These are phyloP conservation scores for Hypomecis punctinalis DNA, from an alignment of 2,888 invertebrate species.

Conservation along the genomic window DNA sequence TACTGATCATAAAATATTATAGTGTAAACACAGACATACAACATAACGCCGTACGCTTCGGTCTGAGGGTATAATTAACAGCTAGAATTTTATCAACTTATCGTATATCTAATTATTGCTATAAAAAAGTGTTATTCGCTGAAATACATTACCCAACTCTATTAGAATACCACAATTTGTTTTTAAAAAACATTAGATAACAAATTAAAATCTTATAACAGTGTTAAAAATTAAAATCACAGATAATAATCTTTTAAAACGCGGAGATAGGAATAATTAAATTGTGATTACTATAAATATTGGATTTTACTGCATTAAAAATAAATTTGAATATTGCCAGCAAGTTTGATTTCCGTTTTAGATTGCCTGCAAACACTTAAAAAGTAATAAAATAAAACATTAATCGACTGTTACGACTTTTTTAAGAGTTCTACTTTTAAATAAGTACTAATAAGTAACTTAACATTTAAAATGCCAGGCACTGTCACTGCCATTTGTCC, in stretches of 20 bases:
- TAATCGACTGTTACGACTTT: neutral
- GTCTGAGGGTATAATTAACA: slow-evolving; percentile 37
- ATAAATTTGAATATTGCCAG: slow-evolving; percentile 27
- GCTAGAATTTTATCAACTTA: slow-evolving; percentile 29
- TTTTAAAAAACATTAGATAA: slow-evolving; percentile 3
- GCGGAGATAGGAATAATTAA: slow-evolving; percentile 25
- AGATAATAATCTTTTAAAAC: slow-evolving; percentile 14
- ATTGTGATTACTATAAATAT: slow-evolving; percentile 28
- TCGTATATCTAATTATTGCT: slow-evolving; percentile 29
- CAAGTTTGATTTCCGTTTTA: slow-evolving; percentile 4
- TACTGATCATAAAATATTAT: slow-evolving; percentile 19
- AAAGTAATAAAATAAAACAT: slow-evolving; percentile 1
- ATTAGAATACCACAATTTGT: neutral
- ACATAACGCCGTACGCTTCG: slow-evolving; percentile 32
- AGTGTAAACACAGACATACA: slow-evolving; percentile 23
- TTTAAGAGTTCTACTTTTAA: neutral
- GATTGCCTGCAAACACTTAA: neutral
- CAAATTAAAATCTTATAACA: slow-evolving; percentile 6
- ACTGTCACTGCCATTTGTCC: no score
- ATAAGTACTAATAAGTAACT: neutral
- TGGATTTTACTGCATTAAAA: neutral
- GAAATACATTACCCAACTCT: slow-evolving; percentile 3
- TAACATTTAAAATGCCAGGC: neutral
- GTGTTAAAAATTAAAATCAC: slow-evolving; percentile 14
- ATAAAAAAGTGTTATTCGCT: slow-evolving; percentile 23